phyloP scores from a whole-genome alignment of 2,888 invertebrate species.

The Leptopilina drosophilae region DNA sequence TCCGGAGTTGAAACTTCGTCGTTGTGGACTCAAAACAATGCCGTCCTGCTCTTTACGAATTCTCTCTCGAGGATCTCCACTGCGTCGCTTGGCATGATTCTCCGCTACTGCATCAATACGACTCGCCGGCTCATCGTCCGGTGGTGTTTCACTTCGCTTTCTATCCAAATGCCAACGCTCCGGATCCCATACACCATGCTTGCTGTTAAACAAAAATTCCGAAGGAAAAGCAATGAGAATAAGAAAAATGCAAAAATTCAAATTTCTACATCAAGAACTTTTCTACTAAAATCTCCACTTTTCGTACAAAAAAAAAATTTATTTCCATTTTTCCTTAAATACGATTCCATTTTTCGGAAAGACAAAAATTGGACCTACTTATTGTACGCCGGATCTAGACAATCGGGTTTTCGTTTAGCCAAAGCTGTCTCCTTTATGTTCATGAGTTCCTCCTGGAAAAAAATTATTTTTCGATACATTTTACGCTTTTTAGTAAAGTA shows the following conservation, averaged over 20 bases:
- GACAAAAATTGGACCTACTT: conserved; percentile 76
- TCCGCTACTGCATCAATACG: conserved; percentile 76
- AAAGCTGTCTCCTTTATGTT: conserved; percentile 84
- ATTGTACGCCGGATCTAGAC: conserved; percentile 80
- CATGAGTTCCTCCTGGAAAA: conserved; percentile 85
- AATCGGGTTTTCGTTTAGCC: conserved; percentile 86
- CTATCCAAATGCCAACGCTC: conserved; percentile 79
- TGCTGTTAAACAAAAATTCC: conserved; percentile 63
- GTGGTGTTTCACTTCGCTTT: conserved; percentile 81
- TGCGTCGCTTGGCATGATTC: conserved; percentile 77
- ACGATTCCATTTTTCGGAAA: neutral
- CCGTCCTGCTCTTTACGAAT: conserved; percentile 90
- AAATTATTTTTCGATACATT: conserved; percentile 61
- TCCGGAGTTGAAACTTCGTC: conserved; percentile 91
- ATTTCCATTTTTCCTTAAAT: neutral
- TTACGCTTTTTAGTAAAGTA: no score
- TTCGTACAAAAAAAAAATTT: no score
- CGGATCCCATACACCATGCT: conserved; percentile 78
- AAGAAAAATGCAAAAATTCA: no score
- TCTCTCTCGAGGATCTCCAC: conserved; percentile 85
- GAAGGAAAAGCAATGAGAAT: conserved; percentile 41
- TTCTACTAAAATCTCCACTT: no score
- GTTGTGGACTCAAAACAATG: conserved; percentile 90
- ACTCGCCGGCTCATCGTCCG: conserved; percentile 78
- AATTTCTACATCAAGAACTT: neutral